phyloP scores from a whole-genome alignment of 2,797 vertebrate genomes.

The Pseudopleuronectes americanus region DNA sequence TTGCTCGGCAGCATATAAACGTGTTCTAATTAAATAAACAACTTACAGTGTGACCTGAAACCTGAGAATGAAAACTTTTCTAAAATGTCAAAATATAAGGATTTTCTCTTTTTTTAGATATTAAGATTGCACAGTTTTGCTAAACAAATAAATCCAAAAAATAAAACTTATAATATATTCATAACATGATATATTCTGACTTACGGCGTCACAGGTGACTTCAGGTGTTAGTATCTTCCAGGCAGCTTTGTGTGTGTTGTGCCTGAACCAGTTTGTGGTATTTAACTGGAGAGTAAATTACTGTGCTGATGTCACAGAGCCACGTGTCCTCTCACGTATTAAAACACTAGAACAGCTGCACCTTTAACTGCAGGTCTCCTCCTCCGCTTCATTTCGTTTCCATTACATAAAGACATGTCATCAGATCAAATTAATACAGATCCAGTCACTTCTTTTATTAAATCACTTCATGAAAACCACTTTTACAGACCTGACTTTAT shows the following conservation, averaged over 20 bases:
- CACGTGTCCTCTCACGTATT: neutral
- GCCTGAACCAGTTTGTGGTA: constrained; percentile 43
- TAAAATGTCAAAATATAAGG: neutral
- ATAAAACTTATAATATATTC: neutral
- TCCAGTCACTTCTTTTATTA: no score
- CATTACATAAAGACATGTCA: no score
- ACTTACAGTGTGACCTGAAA: no score
- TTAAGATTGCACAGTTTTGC: neutral
- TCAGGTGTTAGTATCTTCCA: neutral
- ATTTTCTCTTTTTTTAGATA: no score
- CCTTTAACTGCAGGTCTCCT: no score
- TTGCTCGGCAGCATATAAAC: no score
- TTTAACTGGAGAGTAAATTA: constrained; percentile 34
- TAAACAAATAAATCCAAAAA: neutral
- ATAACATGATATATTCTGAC: constrained; percentile 7
- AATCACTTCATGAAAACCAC: no score
- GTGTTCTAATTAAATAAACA: no score
- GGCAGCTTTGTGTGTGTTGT: neutral
- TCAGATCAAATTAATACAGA: no score
- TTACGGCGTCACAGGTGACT: constrained; percentile 32
- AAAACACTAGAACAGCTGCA: neutral
- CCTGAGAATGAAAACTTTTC: no score
- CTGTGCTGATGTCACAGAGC: constrained; percentile 8
- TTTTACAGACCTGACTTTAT: no score
- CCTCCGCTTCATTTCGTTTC: no score